Conservation (phyloP, 2,113 vertebrate species). For the Gnathonemus longibarbis region DNA sequence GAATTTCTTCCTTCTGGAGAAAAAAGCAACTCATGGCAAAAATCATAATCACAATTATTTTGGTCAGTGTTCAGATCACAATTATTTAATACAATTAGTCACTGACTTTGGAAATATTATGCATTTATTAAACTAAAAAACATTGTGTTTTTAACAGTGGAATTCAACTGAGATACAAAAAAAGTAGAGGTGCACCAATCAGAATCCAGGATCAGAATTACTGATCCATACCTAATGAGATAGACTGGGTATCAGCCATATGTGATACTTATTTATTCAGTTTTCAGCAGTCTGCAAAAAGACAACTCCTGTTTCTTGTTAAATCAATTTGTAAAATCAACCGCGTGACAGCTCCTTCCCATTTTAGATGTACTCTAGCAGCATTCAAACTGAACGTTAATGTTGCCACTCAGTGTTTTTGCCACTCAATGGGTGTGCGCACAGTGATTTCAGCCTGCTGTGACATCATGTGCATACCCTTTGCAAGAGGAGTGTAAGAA, state of each 20-base stretch:
- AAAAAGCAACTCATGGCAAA: slow-evolving; percentile 15
- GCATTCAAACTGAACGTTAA: not conserved
- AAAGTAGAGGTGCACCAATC: not conserved
- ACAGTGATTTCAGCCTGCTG: not conserved
- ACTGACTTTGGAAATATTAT: not conserved
- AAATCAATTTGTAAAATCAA: not conserved
- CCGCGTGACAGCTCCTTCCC: not conserved
- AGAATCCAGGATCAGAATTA: not conserved
- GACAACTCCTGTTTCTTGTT: not conserved
- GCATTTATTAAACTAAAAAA: not conserved
- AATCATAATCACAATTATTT: not conserved
- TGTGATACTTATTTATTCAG: not conserved
- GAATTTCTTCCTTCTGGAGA: slow-evolving; percentile 1
- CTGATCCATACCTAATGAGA: not conserved
- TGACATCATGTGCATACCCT: not conserved
- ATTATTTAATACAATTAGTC: not conserved
- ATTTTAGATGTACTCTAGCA: not conserved
- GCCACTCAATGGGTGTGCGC: not conserved
- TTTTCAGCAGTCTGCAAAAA: not conserved
- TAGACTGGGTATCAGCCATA: not conserved
- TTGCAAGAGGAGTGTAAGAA: not conserved
- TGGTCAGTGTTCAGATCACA: not conserved
- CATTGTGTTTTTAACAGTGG: not conserved
- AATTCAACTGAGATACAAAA: not conserved
- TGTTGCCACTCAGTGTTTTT: not conserved